phyloP scores from a whole-genome alignment of 2,797 vertebrate genomes.

The Melanotaenia parkinsoni region DNA sequence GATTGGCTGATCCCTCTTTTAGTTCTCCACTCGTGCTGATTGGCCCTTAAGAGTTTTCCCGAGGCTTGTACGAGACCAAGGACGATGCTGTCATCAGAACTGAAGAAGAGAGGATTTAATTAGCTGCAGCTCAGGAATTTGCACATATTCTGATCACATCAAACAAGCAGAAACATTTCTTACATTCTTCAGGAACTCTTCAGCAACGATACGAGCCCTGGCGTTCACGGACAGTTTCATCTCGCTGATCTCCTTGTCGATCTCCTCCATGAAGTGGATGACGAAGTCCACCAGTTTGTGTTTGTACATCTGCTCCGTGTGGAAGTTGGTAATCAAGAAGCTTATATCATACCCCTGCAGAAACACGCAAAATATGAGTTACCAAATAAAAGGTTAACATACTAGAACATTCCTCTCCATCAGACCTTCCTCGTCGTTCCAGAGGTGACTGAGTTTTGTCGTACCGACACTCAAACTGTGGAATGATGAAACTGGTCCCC shows the following conservation, averaged over 20 bases:
- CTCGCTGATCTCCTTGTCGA: conserved; percentile 98
- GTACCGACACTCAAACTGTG: too few species aligned
- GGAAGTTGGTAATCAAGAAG: conserved; percentile 99
- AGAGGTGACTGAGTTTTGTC: too few species aligned
- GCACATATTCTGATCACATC: too few species aligned
- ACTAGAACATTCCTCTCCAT: too few species aligned
- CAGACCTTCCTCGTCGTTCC: too few species aligned
- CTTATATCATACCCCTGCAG: conserved; percentile 97
- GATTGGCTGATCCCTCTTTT: conserved; percentile 61
- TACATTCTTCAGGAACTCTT: conserved; percentile 98
- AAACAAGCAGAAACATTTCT: conserved; percentile 50
- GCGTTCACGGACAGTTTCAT: conserved; percentile 98
- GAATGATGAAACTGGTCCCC: too few species aligned
- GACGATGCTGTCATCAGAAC: conserved; percentile 73
- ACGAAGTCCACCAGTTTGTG: conserved; percentile 99
- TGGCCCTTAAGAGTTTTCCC: conserved; percentile 44
- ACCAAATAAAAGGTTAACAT: too few species aligned
- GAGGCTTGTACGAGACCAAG: conserved; percentile 30
- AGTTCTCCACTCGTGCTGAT: conserved; percentile 47
- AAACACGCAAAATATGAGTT: not conserved
- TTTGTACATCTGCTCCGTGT: conserved; percentile 99
- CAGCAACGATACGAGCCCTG: conserved; percentile 94
- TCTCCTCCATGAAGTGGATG: conserved; percentile 99
- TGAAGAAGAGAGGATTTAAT: conserved; percentile 41
- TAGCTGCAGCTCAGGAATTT: not conserved